phyloP scores from a whole-genome alignment of 2,888 invertebrate species.

The Aporophyla lueneburgensis region DNA sequence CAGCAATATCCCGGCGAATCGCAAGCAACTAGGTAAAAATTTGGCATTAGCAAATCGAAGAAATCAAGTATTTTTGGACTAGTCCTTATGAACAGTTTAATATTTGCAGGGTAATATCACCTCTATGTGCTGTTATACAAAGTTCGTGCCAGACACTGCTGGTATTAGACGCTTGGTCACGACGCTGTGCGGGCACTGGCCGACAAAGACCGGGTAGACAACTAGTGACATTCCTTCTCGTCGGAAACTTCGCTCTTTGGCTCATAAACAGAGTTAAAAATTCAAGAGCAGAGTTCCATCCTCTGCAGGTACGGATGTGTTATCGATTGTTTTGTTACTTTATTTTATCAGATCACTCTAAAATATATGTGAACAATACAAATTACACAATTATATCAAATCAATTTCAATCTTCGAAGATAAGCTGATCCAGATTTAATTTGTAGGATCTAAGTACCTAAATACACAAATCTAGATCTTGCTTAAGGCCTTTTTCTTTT shows the following conservation, averaged over 20 bases:
- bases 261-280: constrained; percentile 93
- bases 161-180: constrained; percentile 91
- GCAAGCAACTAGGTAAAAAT: constrained; percentile 82
- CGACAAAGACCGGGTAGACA: constrained; percentile 92
- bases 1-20: constrained; percentile 81
- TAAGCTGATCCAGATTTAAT: not conserved
- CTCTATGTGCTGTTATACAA: constrained; percentile 91
- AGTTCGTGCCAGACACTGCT: constrained; percentile 92
- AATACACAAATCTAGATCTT: not conserved
- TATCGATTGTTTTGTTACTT: not conserved
- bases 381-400: not conserved
- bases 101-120: constrained; percentile 83
- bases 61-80: not conserved
- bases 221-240: constrained; percentile 92
- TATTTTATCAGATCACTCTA: not conserved
- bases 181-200: constrained; percentile 88
- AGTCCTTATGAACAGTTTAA: not conserved
- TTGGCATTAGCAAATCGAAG: not conserved
- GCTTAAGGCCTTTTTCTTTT: not conserved
- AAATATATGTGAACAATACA: not conserved
- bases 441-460: not conserved
- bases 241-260: constrained; percentile 92
- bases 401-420: not conserved
- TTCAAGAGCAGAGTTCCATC: constrained; percentile 92
- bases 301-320: constrained; percentile 87